Evolutionary conservation across 2,797 vertebrate genomes (phyloP).

Genomic region (Heliangelus exortis): DNA sequence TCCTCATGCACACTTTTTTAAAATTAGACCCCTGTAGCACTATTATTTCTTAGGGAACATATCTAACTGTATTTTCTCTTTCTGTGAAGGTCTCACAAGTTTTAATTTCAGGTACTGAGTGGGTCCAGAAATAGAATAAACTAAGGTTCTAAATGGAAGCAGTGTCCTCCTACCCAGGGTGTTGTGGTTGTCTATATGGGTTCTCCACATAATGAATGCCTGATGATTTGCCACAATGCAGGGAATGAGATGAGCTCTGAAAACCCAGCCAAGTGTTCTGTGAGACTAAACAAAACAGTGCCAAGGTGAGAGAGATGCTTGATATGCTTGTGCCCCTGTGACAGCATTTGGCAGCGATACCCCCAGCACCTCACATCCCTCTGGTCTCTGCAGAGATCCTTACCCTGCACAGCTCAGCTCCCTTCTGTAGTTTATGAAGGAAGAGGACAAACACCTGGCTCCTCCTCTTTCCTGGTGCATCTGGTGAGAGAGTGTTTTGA

Average conservation of each 20-base stretch:
- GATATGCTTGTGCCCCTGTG: fast-evolving
- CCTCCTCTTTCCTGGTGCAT: background rate
- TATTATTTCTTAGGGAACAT: background rate
- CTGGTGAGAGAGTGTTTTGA: background rate
- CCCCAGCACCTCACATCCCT: fast-evolving
- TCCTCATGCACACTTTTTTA: background rate
- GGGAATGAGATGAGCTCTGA: background rate
- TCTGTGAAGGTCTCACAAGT: background rate
- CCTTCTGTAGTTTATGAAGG: background rate
- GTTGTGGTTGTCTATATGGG: background rate
- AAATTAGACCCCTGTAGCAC: background rate
- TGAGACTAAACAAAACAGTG: background rate
- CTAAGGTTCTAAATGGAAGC: background rate
- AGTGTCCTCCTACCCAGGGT: fast-evolving
- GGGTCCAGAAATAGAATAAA: background rate
- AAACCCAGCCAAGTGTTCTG: background rate
- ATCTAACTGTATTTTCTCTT: background rate
- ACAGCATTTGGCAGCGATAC: background rate
- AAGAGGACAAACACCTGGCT: background rate
- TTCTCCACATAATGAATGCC: background rate
- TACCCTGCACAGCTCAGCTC: background rate
- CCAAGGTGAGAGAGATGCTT: background rate
- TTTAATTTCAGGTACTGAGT: background rate
- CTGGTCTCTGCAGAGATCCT: background rate
- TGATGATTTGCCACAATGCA: background rate